A percentile compares a stretch with the other conserved stretches of the same genome.
Conservation (phyloP, 2,113 vertebrate species). For the Atrichornis clamosus region DNA sequence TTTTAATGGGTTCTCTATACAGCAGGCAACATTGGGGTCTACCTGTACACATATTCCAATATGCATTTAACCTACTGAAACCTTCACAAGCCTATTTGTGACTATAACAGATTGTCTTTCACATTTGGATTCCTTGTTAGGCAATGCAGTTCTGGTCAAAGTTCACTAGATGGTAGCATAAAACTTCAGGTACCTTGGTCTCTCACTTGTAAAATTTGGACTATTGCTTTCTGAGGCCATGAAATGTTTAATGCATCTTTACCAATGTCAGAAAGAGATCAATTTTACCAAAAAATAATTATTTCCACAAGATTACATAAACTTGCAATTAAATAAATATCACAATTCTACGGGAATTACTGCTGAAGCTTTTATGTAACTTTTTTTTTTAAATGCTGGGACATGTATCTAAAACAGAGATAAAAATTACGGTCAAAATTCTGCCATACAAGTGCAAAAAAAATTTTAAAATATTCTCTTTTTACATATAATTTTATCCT, state of each 20-base stretch:
- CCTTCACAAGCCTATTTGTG: background rate
- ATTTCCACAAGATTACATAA: background rate
- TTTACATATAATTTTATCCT: background rate
- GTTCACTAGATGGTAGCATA: conserved; percentile 32
- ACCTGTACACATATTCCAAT: background rate
- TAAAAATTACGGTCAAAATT: background rate
- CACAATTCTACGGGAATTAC: background rate
- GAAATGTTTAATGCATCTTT: background rate
- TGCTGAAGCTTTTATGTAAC: background rate
- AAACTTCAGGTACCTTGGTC: background rate
- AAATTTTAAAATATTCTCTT: background rate
- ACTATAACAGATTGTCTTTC: background rate
- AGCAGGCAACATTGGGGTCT: background rate
- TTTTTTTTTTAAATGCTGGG: background rate
- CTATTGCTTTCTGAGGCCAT: background rate
- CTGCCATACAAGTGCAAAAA: background rate
- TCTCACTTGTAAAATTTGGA: background rate
- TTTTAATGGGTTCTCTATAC: background rate
- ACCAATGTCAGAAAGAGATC: background rate
- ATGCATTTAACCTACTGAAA: background rate
- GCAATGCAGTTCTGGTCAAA: background rate
- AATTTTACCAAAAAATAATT: background rate
- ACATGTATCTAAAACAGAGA: background rate
- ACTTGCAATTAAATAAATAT: background rate
- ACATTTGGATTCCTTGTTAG: background rate